Evolutionary conservation across 2,888 invertebrate genomes (phyloP), one percentile per base, ranked within the genome.

Genomic region (Eupeodes latifasciatus): DNA sequence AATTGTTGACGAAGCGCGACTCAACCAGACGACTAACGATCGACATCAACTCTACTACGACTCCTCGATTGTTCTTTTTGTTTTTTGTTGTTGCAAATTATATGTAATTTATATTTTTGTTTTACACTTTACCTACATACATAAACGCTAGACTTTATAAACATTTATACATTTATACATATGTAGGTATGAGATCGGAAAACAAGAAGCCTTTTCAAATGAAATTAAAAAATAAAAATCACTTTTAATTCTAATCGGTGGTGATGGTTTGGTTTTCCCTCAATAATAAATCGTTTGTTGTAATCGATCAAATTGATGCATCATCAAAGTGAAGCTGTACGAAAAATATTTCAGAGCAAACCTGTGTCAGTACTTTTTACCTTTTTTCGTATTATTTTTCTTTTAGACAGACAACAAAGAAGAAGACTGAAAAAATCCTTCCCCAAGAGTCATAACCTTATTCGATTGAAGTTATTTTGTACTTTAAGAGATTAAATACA

Each of bases 281-380:
- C 49, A 27, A 19, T 19, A 19, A 49, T 19, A 9, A 40, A 19
- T 49, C 10, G 16, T 36, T 12, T 9, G 5, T 36, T 59, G 57
- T 53, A 49, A 75, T 85, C 74, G 72, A 83, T 87, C 81, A 78
- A 84, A 69, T 88, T 84, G 51, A 49, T 84, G 81, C 77, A 75
- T 88, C 84, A 84, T 64, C 74, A 80, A 40, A 40, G 61, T 81
- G 84, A 64, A 77, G 84, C 80, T 64, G 14, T 59, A 27, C 3
- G 40, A 80, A 57, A 51, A 36, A 55, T 71, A 55, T 75, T 81
- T 75, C 27, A 61, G 64, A 16, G 16, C 19, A 67, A 67, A 51
- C 53, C 57, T 27, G 34, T 40, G 44, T 49, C 27, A 67, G 11
- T 40, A 16, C 49, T 1, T 3, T 7, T 1, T 19, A 19, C 19